Conservation (phyloP, 2,113 vertebrate species). For the Chaenocephalus aceratus region DNA sequence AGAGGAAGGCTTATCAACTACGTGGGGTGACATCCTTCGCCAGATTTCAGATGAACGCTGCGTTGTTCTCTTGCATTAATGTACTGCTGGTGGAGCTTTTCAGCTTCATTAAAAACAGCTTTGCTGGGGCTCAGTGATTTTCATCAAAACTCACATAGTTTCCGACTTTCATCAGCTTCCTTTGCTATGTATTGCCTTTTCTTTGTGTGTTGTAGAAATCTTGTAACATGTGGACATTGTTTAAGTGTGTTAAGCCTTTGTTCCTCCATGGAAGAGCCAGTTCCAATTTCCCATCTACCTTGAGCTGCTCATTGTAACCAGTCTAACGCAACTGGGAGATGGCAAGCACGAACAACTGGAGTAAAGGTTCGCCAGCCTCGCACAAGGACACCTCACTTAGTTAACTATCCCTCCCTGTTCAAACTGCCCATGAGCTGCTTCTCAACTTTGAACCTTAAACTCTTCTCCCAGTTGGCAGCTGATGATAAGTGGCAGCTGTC, state of each 20-base stretch:
- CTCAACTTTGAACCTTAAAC: not conserved
- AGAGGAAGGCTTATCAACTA: constrained; percentile 37
- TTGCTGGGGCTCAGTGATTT: not conserved
- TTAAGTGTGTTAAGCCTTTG: not conserved
- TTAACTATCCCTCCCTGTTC: not conserved
- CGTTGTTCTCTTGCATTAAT: constrained; percentile 10
- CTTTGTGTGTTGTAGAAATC: constrained; percentile 1
- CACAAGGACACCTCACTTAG: not conserved
- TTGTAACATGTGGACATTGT: constrained; percentile 1
- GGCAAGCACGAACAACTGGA: not conserved
- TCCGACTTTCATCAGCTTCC: not conserved
- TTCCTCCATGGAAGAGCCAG: not conserved
- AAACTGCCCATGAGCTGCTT: constrained; percentile 6
- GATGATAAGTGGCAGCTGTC: constrained; percentile 30
- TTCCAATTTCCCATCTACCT: not conserved
- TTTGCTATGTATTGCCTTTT: not conserved
- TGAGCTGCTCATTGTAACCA: not conserved
- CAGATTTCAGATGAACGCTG: constrained; percentile 22
- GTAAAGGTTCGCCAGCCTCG: not conserved
- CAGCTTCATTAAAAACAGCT: constrained; percentile 40
- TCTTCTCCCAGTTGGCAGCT: constrained; percentile 4
- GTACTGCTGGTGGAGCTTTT: constrained; percentile 34
- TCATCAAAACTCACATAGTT: too few species aligned
- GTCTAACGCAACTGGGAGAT: not conserved
- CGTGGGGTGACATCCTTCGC: constrained; percentile 7